A percentile compares a stretch with the other conserved stretches of the same genome.
phyloP scores from a whole-genome alignment of 2,888 invertebrate species.

The Beris chalybata region DNA sequence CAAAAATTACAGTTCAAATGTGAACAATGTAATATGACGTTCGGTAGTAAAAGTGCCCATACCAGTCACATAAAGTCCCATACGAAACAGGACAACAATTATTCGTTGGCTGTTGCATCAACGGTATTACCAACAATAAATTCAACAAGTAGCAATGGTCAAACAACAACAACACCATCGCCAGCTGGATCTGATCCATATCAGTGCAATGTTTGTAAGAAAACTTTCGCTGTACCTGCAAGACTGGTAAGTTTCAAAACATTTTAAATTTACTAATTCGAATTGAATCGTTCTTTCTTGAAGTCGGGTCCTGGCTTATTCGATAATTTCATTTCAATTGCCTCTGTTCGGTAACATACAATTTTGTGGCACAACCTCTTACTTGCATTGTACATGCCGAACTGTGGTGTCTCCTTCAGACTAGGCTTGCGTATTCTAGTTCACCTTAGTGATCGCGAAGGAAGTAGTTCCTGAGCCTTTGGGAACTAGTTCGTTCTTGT shows the following conservation, averaged over 20 bases:
- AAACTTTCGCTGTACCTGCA: conserved; percentile 89
- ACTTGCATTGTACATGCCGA: too few relatives aligned
- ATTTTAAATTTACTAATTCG: background rate
- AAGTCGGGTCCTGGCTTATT: too few relatives aligned
- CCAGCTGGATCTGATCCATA: conserved; percentile 68
- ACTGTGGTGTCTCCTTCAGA: too few relatives aligned
- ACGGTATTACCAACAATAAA: conserved; percentile 26
- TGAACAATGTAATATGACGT: conserved; percentile 72
- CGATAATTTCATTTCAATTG: too few relatives aligned
- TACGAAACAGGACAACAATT: conserved; percentile 55
- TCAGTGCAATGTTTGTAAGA: conserved; percentile 86
- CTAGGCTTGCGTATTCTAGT: too few relatives aligned
- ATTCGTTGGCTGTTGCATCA: conserved; percentile 1
- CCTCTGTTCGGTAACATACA: background rate
- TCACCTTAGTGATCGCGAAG: too few relatives aligned
- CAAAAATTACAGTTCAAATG: conserved; percentile 65
- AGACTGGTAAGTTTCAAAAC: conserved; percentile 61
- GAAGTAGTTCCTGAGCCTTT: too few relatives aligned
- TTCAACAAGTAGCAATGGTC: conserved; percentile 41
- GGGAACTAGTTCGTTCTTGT: too few relatives aligned
- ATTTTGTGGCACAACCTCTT: too few relatives aligned
- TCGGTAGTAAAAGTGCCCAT: conserved; percentile 74
- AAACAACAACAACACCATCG: conserved; percentile 36
- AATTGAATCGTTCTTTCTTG: too few relatives aligned
- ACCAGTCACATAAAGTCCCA: conserved; percentile 72